Evolutionary conservation across 1,140 invertebrate genomes (phyloP).

Genomic region (Platyscapa corneri): DNA sequence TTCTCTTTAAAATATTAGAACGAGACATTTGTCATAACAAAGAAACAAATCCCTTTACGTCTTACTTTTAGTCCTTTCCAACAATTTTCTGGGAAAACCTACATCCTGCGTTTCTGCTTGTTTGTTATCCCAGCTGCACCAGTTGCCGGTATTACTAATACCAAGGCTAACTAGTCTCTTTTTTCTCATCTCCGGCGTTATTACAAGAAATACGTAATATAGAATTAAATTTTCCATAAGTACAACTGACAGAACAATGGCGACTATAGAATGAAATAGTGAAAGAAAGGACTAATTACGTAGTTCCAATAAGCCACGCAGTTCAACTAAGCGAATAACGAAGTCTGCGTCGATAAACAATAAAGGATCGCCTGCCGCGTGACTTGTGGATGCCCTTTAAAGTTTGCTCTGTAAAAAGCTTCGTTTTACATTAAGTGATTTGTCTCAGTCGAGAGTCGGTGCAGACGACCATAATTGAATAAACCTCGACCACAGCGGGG

Average conservation of each 20-base stretch:
- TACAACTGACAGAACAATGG: neutral
- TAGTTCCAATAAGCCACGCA: neutral
- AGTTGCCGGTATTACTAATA: neutral
- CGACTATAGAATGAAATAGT: neutral
- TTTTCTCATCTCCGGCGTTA: neutral
- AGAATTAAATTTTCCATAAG: neutral
- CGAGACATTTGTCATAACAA: neutral
- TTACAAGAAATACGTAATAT: neutral
- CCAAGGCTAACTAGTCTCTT: neutral
- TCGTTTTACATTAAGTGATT: constrained; percentile 31
- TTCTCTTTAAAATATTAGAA: neutral
- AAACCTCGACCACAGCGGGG: neutral
- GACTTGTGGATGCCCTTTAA: neutral
- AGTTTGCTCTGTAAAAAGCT: neutral
- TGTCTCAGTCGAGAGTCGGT: constrained; percentile 1
- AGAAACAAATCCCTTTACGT: neutral
- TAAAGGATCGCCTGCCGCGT: constrained; percentile 15
- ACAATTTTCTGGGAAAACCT: neutral
- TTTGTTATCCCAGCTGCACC: neutral
- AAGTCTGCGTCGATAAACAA: constrained; percentile 16
- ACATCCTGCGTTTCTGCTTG: neutral
- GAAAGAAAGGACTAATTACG: neutral
- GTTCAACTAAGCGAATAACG: neutral
- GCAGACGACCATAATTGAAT: constrained; percentile 9
- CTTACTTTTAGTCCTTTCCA: neutral